Conservation (phyloP, 2,797 vertebrate species). For the Amazona ochrocephala region DNA sequence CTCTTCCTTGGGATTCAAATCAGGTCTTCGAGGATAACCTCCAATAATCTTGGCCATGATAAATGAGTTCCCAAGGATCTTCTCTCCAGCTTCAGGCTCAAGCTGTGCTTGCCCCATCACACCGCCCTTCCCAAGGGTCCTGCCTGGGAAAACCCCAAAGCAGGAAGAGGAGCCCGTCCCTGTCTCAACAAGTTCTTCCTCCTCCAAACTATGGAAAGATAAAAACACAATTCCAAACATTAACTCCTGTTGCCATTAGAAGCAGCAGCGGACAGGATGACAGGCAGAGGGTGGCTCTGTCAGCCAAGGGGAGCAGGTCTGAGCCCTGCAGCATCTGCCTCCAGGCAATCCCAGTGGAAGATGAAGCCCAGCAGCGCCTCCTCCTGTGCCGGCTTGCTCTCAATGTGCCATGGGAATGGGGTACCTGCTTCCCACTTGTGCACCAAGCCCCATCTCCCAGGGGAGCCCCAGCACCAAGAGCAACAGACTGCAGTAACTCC, state of each 20-base stretch:
- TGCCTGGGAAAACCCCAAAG: neutral
- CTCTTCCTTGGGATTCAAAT: neutral
- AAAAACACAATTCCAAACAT: neutral
- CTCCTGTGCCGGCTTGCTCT: fast-evolving
- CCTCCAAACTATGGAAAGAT: neutral
- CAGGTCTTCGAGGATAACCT: neutral
- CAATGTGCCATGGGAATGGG: fast-evolving
- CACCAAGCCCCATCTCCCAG: neutral
- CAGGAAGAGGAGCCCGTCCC: neutral
- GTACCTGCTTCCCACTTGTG: neutral
- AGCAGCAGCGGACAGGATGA: neutral
- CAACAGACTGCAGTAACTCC: neutral
- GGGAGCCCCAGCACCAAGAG: neutral
- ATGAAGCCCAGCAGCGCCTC: neutral
- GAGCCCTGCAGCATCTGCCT: neutral
- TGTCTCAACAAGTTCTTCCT: neutral
- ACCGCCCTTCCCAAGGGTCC: neutral
- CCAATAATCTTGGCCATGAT: fast-evolving
- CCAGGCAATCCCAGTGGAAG: neutral
- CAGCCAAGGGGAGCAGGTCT: neutral
- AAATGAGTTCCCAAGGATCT: neutral
- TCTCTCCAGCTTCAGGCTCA: neutral
- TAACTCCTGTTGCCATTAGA: neutral
- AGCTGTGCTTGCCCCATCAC: fast-evolving
- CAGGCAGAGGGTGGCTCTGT: neutral